These are phyloP conservation scores for Stegophylla sp. DNA, from an alignment of 2,888 invertebrate species.

Conservation along the genomic window DNA sequence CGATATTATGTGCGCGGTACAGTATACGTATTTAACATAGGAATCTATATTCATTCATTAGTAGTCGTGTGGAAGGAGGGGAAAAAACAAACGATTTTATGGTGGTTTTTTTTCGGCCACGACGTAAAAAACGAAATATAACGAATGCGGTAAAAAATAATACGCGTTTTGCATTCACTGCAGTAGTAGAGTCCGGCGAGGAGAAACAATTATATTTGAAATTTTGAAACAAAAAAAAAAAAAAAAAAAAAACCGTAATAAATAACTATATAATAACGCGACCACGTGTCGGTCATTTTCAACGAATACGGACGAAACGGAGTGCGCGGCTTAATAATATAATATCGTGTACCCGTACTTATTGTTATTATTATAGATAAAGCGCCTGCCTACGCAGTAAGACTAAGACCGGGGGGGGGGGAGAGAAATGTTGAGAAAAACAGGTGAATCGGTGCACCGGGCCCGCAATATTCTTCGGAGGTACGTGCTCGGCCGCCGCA, in stretches of 20 bases:
- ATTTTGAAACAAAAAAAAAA: background rate
- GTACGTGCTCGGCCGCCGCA: background rate
- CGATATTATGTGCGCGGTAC: background rate
- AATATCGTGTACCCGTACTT: background rate
- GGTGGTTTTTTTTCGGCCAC: background rate
- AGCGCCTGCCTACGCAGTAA: background rate
- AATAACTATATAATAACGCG: background rate
- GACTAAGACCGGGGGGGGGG: too few species aligned
- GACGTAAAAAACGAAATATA: background rate
- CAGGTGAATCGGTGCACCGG: slow-evolving; percentile 54
- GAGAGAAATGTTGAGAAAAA: slow-evolving; percentile 12
- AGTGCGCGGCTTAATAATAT: too few species aligned
- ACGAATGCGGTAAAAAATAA: background rate
- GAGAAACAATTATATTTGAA: too few species aligned
- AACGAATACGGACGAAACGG: background rate
- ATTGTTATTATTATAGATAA: background rate
- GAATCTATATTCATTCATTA: slow-evolving; percentile 11
- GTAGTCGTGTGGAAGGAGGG: background rate
- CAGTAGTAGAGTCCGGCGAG: too few species aligned
- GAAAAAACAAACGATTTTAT: background rate
- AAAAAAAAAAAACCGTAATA: background rate
- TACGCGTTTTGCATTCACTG: too few species aligned
- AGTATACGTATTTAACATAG: background rate
- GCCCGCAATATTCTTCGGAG: background rate
- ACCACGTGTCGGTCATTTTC: slow-evolving; percentile 6